phyloP scores from a whole-genome alignment of 2,888 invertebrate genomes.

The Chrysopilus asiliformis region DNA sequence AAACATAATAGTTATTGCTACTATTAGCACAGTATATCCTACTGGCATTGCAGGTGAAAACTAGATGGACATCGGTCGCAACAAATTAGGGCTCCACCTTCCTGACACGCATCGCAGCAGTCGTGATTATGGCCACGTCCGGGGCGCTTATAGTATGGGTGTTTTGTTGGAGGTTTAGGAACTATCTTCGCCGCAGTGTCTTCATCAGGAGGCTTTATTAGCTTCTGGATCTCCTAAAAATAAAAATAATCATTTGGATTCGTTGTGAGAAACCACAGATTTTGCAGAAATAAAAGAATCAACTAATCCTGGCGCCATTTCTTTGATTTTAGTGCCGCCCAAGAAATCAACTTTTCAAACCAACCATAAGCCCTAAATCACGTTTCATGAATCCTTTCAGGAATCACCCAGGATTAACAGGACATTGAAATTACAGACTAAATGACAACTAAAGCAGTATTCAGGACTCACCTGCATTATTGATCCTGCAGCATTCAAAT shows the following conservation, averaged over 20 bases:
- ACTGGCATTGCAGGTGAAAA: constrained; percentile 94
- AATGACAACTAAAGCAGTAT: too few relatives aligned
- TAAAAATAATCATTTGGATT: background rate
- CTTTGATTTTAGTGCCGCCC: too few relatives aligned
- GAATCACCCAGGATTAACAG: too few relatives aligned
- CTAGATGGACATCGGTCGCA: constrained; percentile 94
- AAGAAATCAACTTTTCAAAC: too few relatives aligned
- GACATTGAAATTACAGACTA: too few relatives aligned
- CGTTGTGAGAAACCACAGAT: too few relatives aligned
- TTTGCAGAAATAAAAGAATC: too few relatives aligned
- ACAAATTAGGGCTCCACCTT: constrained; percentile 89
- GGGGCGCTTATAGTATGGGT: constrained; percentile 73
- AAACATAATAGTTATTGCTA: too few relatives aligned
- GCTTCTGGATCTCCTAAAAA: constrained; percentile 67
- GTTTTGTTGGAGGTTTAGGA: constrained; percentile 40
- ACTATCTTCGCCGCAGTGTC: constrained; percentile 40
- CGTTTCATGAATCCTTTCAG: too few relatives aligned
- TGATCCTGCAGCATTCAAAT: constrained; percentile 64
- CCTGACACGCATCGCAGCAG: constrained; percentile 85
- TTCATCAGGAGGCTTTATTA: constrained; percentile 77
- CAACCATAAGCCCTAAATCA: too few relatives aligned
- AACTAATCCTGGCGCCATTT: too few relatives aligned
- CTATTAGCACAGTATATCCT: too few relatives aligned
- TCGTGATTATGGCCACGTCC: constrained; percentile 88
- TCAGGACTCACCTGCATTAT: constrained; percentile 82